Base-by-base conservation (phyloP, 2,113 vertebrate species). In the Sisor rabdophorus region DNA sequence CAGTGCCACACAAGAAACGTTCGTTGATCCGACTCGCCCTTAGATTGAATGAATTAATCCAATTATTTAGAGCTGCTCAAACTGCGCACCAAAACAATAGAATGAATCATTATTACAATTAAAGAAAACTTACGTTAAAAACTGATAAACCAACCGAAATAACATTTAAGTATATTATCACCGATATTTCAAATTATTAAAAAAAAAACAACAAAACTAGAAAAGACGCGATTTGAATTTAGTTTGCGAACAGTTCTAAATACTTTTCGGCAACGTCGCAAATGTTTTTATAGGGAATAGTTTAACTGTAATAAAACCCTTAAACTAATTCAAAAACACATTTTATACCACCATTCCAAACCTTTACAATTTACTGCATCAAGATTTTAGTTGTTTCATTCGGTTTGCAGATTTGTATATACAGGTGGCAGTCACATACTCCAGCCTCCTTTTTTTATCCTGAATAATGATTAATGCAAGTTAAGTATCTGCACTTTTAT, bases 31-130 rank as follows among this genome's bases (percentile, higher is more conserved):
- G 75, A 88, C 88, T 88, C 84, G 83, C 84, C 84, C 84, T 87
- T 82, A 90, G 87, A 89, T 91, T 85, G 83, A 83, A 87, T 90
- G n/a, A n/a, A n/a, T 91, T 91, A 92, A 92, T 93, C 90, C 90
- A 91, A 89, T 93, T 93, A 92, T 91, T 92, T 89, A 75, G 86
- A 89, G 82, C 83, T 81, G 76, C 80, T 76, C 87, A 86, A 88
- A 86, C 86, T 87, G 86, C 84, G 82, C 82, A 83, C 83, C 81
- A 78, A 86, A 81, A 83, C 89, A 89, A 89, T 0, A 19, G 52
- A 32, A 53, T 24, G 5, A n/a, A 2, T 22, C 22, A 36, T 54
- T 56, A 10, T 19, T 50, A 11, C n/a, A n/a, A n/a, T 28, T 2
- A 32, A 44, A 11, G 16, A 26, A 1, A 19, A 69, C 48, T 68